Evolutionary conservation across 2,113 vertebrate species (phyloP).

Genomic region (Pavo muticus): DNA sequence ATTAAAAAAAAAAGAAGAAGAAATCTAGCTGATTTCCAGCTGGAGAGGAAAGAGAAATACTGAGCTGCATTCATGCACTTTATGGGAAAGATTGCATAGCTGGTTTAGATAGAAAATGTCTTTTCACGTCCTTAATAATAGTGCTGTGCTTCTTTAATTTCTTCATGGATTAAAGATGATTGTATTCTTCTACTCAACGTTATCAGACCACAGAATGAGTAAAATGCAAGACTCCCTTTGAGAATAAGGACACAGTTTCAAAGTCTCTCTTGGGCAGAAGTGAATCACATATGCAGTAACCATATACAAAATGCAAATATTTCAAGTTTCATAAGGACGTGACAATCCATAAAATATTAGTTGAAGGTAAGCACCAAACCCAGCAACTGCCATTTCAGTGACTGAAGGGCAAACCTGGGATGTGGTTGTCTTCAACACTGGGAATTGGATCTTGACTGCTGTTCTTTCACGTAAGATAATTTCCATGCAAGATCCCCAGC

Average conservation of each 20-base stretch:
- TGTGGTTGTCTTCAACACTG: conserved; percentile 42
- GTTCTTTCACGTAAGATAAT: neutral
- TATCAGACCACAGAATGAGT: neutral
- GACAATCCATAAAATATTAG: neutral
- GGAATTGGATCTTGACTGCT: neutral
- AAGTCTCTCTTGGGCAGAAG: neutral
- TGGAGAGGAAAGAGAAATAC: neutral
- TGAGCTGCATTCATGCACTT: conserved; percentile 76
- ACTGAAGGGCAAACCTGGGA: conserved; percentile 15
- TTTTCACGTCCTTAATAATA: conserved; percentile 61
- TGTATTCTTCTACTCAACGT: neutral
- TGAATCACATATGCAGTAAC: neutral
- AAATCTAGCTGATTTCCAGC: conserved; percentile 53
- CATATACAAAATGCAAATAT: conserved; percentile 36
- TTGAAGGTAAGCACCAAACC: conserved; percentile 68
- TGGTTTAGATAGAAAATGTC: conserved; percentile 72
- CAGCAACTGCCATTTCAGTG: conserved; percentile 22
- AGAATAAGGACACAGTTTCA: neutral
- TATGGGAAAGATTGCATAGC: conserved; percentile 86
- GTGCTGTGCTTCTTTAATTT: conserved; percentile 64
- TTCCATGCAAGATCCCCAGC: conserved; percentile 24
- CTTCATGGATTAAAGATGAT: neutral
- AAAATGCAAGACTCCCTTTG: neutral
- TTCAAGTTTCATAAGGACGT: conserved; percentile 63
- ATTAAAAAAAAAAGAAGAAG: neutral